phyloP scores from a whole-genome alignment of 2,797 vertebrate genomes.

The Scolopax bukidnonensis region DNA sequence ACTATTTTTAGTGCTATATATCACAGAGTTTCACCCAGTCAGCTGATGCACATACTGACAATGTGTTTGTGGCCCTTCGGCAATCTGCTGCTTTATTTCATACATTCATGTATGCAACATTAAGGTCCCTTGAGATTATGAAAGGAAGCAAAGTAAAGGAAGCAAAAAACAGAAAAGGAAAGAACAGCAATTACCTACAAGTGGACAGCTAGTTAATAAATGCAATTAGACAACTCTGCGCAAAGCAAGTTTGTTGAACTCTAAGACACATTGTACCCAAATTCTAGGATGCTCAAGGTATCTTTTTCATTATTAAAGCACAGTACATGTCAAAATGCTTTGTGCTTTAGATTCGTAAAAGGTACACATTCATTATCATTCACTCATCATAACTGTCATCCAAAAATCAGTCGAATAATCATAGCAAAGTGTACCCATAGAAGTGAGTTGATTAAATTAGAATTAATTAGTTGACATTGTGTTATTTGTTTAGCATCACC shows the following conservation, averaged over 20 bases:
- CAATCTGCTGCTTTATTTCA: neutral
- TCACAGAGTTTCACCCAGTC: neutral
- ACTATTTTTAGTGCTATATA: neutral
- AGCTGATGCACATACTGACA: neutral
- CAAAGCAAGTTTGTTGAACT: neutral
- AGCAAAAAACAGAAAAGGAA: neutral
- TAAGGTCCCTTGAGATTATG: neutral
- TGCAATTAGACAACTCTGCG: neutral
- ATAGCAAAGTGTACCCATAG: neutral
- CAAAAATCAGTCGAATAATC: conserved; percentile 9
- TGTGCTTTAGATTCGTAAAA: neutral
- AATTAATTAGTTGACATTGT: conserved; percentile 10
- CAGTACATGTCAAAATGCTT: neutral
- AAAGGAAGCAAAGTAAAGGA: neutral
- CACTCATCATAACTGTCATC: neutral
- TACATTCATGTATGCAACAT: neutral
- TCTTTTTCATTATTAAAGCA: neutral
- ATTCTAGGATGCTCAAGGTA: neutral
- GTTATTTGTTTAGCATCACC: neutral
- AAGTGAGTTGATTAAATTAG: conserved; percentile 22
- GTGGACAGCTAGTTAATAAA: neutral
- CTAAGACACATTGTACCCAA: neutral
- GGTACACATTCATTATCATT: neutral
- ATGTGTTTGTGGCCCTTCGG: neutral
- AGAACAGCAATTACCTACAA: neutral